Evolutionary conservation across 1,140 invertebrate genomes (phyloP), one percentile per base, ranked within the genome.

Genomic region (Drosophila pachea): DNA sequence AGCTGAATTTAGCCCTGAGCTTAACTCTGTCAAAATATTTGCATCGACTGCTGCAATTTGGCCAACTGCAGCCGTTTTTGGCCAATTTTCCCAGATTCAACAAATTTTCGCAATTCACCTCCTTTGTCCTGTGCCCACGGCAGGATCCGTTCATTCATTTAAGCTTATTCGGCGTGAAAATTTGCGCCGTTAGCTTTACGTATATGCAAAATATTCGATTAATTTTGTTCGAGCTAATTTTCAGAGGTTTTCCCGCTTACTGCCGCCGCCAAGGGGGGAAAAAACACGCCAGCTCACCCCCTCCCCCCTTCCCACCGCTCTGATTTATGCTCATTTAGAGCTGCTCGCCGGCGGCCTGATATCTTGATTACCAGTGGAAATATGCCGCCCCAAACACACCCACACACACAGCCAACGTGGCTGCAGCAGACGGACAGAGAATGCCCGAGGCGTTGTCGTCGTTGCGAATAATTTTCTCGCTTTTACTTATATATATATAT

Each of bases 281-380:
- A 22, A 22, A 45, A 45, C 43, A 0, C 14, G 4, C 8, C 12
- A 43, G 2, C 8, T 16, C 8, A 53, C 22, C 54, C 54, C 43
- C 12, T 22, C 36, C 11, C 12, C 40, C 6, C 42, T 42, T 11
- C 4, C 38, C 14, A 2, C 2, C 31, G 32, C 38, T 16, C 63
- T 71, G 67, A 74, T 71, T 81, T 74, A 76, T 68, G 74, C 63
- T 67, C 65, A 48, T 76, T 63, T 45, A 66, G 50, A 64, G 58
- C 66, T 66, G 59, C 36, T 47, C 53, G 81, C 81, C 76, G 58
- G 67, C 68, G 71, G 81, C 56, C 65, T 68, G 65, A 84, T 74
- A 76, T 81, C 81, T 86, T 86, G 74, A 86, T 86, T 86, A 77
- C 68, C 77, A 73, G 82, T 86, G 74, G 62, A 84, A 86, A 70